Base-by-base conservation (phyloP, 2,888 invertebrate genomes). In the Scaptomyza caliginosa region DNA sequence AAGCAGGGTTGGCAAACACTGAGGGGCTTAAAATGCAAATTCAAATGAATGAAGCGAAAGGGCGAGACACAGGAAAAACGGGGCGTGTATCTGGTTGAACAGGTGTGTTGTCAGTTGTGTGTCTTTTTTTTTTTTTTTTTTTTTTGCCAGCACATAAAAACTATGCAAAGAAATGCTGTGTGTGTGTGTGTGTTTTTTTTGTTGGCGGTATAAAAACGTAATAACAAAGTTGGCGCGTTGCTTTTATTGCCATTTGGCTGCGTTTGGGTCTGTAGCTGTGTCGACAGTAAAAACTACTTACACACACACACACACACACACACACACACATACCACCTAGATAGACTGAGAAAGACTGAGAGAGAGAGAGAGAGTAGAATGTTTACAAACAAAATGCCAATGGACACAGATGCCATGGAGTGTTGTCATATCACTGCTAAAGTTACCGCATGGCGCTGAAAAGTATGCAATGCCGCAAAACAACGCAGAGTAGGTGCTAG, bases 351-450 rank as follows among this genome's bases (percentile, higher is more conserved):
- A 38, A 13, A 56, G 34, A 42, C 39, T 28, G 13, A 23, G 17
- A 42, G 43, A 34, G 38, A 34, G 40, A 23, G 23, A 3, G 32
- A 23, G 13, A 40, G 49, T 30, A 40, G 38, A 54, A 62, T 85
- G 80, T 82, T 82, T 75, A 78, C 80, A 78, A 85, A 73, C 82
- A 82, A 82, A 85, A 80, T 78, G 67, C 79, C 80, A 86, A 86
- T 81, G 86, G 86, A 72, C 78, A 81, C 82, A 82, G 77, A 62
- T 69, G 67, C 55, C 57, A 48, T 42, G 45, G 62, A 64, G 64
- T 75, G 67, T 60, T 78, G 65, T 78, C 78, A 81, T 85, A 85
- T 79, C 78, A 67, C 45, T 82, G 85, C 66, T 66, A 62, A 68
- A 70, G 80, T 68, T 79, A 55, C 80, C 86, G 77, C 77, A 83